These are phyloP conservation scores for Todus mexicanus DNA, from an alignment of 2,797 vertebrate genomes.

Conservation along the genomic window DNA sequence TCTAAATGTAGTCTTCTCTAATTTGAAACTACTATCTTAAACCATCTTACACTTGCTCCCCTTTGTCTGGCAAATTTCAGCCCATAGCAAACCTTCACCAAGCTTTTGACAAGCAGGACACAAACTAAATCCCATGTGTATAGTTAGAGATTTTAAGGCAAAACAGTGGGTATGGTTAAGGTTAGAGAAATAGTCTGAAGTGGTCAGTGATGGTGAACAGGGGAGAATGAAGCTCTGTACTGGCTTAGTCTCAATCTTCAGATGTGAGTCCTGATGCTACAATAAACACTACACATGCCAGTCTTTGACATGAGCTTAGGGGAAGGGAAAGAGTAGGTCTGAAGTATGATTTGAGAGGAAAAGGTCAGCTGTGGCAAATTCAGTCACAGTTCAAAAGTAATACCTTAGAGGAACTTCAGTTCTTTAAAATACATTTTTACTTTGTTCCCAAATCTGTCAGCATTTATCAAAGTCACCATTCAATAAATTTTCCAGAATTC, in stretches of 20 bases:
- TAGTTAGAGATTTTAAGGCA: background rate
- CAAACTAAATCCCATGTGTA: background rate
- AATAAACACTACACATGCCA: background rate
- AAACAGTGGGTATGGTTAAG: rapidly evolving
- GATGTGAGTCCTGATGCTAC: background rate
- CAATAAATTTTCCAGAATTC: background rate
- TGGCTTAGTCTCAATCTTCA: background rate
- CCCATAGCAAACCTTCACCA: background rate
- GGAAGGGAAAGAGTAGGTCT: background rate
- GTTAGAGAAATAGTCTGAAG: background rate
- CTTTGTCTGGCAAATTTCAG: background rate
- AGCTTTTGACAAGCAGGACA: background rate
- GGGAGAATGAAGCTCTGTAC: background rate
- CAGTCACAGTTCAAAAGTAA: background rate
- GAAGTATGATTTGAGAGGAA: background rate
- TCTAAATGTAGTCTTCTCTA: no score
- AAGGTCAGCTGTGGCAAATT: background rate
- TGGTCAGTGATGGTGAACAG: background rate
- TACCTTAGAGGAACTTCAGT: background rate
- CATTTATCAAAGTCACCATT: background rate
- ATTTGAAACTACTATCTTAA: no score
- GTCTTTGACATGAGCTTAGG: background rate
- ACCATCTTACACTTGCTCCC: background rate
- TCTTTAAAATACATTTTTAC: background rate
- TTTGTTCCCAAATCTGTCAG: background rate